Percentiles rank a stretch among this genome's conserved stretches.
Evolutionary conservation across 2,888 invertebrate genomes (phyloP).

Genomic region (Punctoribates punctum): DNA sequence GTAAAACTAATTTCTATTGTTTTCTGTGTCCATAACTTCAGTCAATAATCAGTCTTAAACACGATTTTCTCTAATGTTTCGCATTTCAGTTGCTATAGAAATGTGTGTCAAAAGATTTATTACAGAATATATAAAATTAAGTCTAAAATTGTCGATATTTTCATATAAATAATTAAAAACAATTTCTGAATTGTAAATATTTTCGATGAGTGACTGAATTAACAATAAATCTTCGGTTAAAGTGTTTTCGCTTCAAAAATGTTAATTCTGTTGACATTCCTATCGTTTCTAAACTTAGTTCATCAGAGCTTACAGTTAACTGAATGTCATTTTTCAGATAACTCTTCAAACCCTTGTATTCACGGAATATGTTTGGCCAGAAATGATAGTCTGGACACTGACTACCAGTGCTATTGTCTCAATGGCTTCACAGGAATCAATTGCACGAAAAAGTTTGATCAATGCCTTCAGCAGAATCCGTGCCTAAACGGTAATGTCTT

Average conservation of each 20-base stretch:
- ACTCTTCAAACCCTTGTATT: conserved; percentile 30
- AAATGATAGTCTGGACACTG: background rate
- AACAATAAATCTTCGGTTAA: background rate
- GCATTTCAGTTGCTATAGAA: conserved; percentile 14
- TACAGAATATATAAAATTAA: background rate
- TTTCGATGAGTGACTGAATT: too few species aligned
- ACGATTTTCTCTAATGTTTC: conserved; percentile 12
- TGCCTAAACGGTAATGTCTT: conserved; percentile 35
- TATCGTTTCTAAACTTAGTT: background rate
- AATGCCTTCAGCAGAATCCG: conserved; percentile 36
- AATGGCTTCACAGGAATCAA: conserved; percentile 39
- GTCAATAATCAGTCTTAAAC: conserved; percentile 7
- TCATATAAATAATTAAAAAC: background rate
- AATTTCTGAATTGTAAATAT: too few species aligned
- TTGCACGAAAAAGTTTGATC: conserved; percentile 28
- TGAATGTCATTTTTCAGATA: background rate
- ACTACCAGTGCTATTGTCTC: conserved; percentile 36
- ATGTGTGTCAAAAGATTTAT: conserved; percentile 5
- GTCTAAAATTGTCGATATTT: background rate
- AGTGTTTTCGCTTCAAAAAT: background rate
- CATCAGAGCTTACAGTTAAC: background rate
- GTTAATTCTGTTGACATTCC: background rate
- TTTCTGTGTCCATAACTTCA: background rate
- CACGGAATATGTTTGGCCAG: conserved; percentile 32
- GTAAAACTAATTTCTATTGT: background rate